phyloP scores from a whole-genome alignment of 1,140 invertebrate species.

The Drosophila bocki region DNA sequence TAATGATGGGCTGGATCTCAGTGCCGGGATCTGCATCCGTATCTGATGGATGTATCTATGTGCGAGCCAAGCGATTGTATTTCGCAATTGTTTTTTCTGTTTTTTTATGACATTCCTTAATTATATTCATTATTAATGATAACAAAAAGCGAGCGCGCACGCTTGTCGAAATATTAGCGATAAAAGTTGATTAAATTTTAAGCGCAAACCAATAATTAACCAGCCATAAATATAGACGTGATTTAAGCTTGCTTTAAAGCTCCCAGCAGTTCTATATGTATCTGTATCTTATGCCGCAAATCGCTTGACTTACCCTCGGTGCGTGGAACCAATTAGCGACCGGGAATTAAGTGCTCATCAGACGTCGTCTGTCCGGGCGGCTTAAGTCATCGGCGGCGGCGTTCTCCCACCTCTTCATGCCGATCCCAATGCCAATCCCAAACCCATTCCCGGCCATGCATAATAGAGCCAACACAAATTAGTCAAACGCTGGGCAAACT shows the following conservation, averaged over 20 bases:
- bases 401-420: not conserved
- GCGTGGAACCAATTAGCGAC: constrained; percentile 63
- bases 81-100: constrained; percentile 17
- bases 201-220: constrained; percentile 38
- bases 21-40: constrained; percentile 24
- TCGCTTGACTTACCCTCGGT: constrained; percentile 25
- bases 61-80: constrained; percentile 29
- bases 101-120: constrained; percentile 51
- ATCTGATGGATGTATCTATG: constrained; percentile 23
- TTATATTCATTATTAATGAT: constrained; percentile 65
- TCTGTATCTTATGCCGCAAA: not conserved
- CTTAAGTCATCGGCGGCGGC: constrained; percentile 18
- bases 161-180: constrained; percentile 36
- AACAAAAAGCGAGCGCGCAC: constrained; percentile 27
- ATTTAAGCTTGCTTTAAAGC: constrained; percentile 33
- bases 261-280: not conserved
- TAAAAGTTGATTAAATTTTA: constrained; percentile 52
- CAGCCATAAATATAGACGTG: constrained; percentile 43
- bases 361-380: constrained; percentile 40
- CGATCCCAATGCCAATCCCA: constrained; percentile 1
- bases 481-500: constrained; percentile 58
- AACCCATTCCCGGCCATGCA: constrained; percentile 48
- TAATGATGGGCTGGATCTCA: constrained; percentile 59
- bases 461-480: constrained; percentile 75
- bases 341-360: constrained; percentile 73